phyloP scores from a whole-genome alignment of 2,888 invertebrate genomes.

The Philereme vetulata region DNA sequence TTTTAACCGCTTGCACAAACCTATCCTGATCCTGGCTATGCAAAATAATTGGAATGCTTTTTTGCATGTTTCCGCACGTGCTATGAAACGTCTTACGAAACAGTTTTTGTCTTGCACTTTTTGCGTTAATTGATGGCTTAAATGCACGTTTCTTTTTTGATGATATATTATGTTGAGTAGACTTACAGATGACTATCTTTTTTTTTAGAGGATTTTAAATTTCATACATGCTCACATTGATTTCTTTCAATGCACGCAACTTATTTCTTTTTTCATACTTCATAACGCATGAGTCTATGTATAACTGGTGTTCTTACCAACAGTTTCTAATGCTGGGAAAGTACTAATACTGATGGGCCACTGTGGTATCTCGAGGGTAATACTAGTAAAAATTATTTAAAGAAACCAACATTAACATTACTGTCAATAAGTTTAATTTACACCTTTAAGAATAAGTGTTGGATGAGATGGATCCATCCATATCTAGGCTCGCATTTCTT shows the following conservation, averaged over 20 bases:
- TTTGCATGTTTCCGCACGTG: constrained; percentile 26
- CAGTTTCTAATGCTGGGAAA: constrained; percentile 16
- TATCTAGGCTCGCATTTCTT: background rate
- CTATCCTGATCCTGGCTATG: background rate
- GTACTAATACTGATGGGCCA: constrained; percentile 4
- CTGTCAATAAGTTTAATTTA: background rate
- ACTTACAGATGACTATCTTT: constrained; percentile 19
- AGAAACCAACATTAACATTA: background rate
- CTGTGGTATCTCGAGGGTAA: background rate
- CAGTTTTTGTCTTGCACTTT: constrained; percentile 17
- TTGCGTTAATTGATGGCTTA: constrained; percentile 20
- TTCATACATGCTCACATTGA: constrained; percentile 15
- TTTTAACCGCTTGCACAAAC: constrained; percentile 9
- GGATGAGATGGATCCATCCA: too few relatives aligned
- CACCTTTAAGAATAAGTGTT: background rate
- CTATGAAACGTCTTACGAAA: constrained; percentile 18
- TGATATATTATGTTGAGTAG: constrained; percentile 6
- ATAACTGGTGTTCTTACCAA: constrained; percentile 7
- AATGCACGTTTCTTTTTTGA: constrained; percentile 24
- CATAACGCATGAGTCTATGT: constrained; percentile 15
- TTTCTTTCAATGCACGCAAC: constrained; percentile 29
- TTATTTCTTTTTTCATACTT: constrained; percentile 16
- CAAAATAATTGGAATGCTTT: constrained; percentile 9
- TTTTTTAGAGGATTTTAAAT: constrained; percentile 17
- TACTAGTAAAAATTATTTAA: too few relatives aligned